Evolutionary conservation across 2,797 vertebrate genomes (phyloP).

Genomic region (Ptychobarbus kaznakovi): DNA sequence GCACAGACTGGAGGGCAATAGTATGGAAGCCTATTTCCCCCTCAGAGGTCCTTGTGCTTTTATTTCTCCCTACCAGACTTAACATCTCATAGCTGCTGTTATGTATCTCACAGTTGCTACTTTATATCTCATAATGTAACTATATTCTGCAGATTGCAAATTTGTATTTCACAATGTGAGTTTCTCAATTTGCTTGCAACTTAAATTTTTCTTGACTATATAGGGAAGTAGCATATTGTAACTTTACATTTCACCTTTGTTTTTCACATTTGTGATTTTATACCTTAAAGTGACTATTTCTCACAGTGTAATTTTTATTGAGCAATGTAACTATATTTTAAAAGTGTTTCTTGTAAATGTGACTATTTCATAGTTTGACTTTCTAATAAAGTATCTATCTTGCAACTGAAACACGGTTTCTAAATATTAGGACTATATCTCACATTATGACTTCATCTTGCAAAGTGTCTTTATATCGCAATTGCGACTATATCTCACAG

Average conservation of each 20-base stretch:
- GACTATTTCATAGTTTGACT: not conserved
- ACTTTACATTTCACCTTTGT: too few species aligned
- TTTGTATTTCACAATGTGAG: not conserved
- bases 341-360: not conserved
- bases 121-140: not conserved
- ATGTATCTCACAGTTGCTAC: not conserved
- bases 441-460: not conserved
- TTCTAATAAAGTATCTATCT: not conserved
- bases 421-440: not conserved
- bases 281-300: too few species aligned
- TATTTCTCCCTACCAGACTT: not conserved
- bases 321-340: too few species aligned
- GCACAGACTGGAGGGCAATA: not conserved
- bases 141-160: too few species aligned
- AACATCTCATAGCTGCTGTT: not conserved
- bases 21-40: not conserved
- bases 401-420: not conserved
- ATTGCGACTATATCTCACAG: not conserved
- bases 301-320: too few species aligned
- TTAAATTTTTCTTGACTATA: not conserved
- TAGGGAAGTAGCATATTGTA: not conserved
- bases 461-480: not conserved
- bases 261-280: too few species aligned
- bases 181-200: not conserved
- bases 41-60: not conserved